These are phyloP conservation scores for Sorex maritimensis DNA, from an alignment of 2,797 vertebrate genomes.

Conservation along the genomic window DNA sequence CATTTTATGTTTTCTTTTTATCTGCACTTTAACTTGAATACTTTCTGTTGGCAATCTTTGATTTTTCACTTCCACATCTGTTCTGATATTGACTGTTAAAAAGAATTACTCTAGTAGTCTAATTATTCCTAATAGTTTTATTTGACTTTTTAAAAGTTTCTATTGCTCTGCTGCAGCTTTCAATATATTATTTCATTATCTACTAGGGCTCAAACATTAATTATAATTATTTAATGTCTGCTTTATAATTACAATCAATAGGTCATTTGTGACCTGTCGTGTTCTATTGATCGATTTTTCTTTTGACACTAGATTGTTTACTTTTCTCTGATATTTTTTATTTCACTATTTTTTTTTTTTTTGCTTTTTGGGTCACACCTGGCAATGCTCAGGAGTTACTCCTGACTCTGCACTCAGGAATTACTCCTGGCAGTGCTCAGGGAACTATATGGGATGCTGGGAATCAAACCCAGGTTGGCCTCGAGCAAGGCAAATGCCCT, in stretches of 20 bases:
- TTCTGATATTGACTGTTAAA: not conserved
- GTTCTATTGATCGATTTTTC: not conserved
- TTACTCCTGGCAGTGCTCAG: too few relatives aligned
- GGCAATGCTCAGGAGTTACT: too few relatives aligned
- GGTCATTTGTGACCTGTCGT: not conserved
- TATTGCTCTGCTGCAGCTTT: not conserved
- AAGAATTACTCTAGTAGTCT: not conserved
- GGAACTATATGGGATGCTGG: too few relatives aligned
- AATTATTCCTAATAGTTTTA: slow-evolving; percentile 28
- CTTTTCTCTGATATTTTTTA: not conserved
- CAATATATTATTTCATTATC: not conserved
- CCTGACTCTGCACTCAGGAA: too few relatives aligned
- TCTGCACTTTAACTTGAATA: not conserved
- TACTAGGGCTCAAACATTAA: not conserved
- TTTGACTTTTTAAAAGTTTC: slow-evolving; percentile 2
- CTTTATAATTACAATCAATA: not conserved
- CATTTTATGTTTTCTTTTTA: not conserved
- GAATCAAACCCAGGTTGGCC: too few relatives aligned
- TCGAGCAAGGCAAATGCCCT: too few relatives aligned
- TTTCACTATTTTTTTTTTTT: too few relatives aligned
- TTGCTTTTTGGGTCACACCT: too few relatives aligned
- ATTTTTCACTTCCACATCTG: not conserved
- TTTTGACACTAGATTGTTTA: not conserved
- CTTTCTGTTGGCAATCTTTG: not conserved
- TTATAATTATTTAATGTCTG: slow-evolving; percentile 17